Percentiles rank a stretch among this genome's conserved stretches.
phyloP scores from a whole-genome alignment of 2,888 invertebrate species.

The Alcis repandata region DNA sequence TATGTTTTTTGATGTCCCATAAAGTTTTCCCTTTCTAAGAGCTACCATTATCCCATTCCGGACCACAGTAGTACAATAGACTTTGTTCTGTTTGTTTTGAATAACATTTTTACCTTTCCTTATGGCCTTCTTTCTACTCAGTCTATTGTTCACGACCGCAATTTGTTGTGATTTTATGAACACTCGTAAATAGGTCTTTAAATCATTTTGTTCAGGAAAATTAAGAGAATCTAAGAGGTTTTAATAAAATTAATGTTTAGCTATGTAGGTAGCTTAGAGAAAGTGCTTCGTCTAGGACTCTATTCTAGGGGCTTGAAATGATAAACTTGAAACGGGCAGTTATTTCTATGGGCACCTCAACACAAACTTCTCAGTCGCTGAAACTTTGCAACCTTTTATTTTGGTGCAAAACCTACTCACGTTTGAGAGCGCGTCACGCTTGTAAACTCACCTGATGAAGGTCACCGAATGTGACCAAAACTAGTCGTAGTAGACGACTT shows the following conservation, averaged over 20 bases:
- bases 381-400: no score
- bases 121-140: neutral
- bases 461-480: no score
- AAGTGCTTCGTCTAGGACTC: no score
- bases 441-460: no score
- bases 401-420: no score
- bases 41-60: conserved; percentile 3
- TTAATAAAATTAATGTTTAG: neutral
- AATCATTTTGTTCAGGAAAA: neutral
- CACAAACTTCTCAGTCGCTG: no score
- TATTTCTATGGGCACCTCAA: no score
- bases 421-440: no score
- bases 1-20: conserved; percentile 19
- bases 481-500: no score
- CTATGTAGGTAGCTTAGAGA: neutral
- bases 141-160: neutral
- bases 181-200: neutral
- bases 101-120: conserved; percentile 13
- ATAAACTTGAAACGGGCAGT: no score
- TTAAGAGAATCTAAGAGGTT: neutral
- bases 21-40: conserved; percentile 16
- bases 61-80: conserved; percentile 4
- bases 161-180: neutral
- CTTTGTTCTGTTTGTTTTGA: conserved; percentile 18
- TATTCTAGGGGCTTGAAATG: no score